Conservation (phyloP, 2,113 vertebrate genomes). For the Stegostoma tigrinum region DNA sequence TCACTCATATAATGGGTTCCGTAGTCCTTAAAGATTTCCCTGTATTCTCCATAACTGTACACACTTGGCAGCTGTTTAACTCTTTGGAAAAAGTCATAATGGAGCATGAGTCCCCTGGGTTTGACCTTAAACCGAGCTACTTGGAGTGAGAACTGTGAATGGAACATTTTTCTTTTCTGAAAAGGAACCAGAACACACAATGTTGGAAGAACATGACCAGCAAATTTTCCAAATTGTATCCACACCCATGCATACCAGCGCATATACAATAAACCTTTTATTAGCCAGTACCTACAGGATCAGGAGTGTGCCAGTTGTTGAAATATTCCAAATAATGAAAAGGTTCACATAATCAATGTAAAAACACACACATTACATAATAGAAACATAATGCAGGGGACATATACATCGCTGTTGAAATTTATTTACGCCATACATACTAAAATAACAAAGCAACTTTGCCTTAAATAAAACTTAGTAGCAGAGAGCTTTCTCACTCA, state of each 20-base stretch:
- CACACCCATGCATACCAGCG: not conserved
- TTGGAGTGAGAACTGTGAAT: conserved; percentile 64
- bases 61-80: conserved; percentile 65
- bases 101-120: conserved; percentile 66
- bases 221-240: not conserved
- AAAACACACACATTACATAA: no score
- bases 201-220: not conserved
- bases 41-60: conserved; percentile 79
- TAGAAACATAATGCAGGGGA: no score
- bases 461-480: no score
- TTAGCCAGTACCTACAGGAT: no score
- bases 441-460: no score
- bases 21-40: conserved; percentile 73
- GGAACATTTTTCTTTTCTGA: conserved; percentile 69
- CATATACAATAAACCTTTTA: no score
- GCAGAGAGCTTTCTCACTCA: no score
- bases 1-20: conserved; percentile 83
- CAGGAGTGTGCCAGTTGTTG: no score
- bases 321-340: no score
- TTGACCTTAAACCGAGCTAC: conserved; percentile 73
- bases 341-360: no score
- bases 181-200: conserved; percentile 39
- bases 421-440: no score
- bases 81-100: conserved; percentile 70
- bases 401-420: no score